Evolutionary conservation across 1,140 invertebrate species (phyloP).

Genomic region (Bathynomus jamesi): DNA sequence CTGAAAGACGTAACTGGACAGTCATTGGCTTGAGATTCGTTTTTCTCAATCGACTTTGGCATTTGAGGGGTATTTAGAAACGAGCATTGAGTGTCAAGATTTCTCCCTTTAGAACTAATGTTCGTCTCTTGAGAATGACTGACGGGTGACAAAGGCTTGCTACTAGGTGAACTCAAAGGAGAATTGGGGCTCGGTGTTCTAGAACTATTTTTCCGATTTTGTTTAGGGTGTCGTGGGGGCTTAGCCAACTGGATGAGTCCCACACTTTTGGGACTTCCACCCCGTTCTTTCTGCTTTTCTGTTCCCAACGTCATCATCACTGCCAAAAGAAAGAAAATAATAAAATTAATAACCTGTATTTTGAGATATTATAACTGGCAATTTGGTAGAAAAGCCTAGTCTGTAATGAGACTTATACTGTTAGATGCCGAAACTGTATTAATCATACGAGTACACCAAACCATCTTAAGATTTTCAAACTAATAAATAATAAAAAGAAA

Average conservation of each 20-base stretch:
- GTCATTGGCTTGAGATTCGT: no score
- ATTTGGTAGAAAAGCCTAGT: no score
- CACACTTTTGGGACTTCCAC: background rate
- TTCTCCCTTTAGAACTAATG: background rate
- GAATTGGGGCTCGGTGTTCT: background rate
- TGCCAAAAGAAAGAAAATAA: background rate
- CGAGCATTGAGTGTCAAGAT: background rate
- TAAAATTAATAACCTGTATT: background rate
- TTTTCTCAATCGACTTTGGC: no score
- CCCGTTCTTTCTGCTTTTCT: background rate
- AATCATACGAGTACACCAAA: no score
- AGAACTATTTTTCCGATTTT: background rate
- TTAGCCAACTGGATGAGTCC: background rate
- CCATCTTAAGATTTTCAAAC: no score
- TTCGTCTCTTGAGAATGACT: background rate
- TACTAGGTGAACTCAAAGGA: background rate
- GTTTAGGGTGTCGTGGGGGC: background rate
- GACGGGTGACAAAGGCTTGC: background rate
- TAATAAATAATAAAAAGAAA: no score
- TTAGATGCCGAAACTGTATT: no score
- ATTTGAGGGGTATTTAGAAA: background rate
- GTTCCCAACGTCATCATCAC: background rate
- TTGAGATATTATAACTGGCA: no score
- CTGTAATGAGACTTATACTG: no score
- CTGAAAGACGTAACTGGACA: background rate